phyloP scores from a whole-genome alignment of 2,888 invertebrate species.

The Ctena decussata region DNA sequence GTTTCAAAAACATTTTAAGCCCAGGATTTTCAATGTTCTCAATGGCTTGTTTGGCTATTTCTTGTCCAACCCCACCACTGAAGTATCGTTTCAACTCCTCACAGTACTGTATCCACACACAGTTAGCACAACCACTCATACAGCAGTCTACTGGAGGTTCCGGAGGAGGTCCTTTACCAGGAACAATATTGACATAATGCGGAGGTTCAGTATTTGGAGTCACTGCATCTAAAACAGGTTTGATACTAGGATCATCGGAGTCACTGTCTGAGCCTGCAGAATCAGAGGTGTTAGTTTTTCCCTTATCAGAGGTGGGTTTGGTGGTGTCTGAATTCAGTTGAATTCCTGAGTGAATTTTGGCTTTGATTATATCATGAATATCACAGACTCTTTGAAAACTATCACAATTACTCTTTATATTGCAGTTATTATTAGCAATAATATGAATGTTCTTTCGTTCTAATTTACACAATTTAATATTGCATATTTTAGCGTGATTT shows the following conservation, averaged over 20 bases:
- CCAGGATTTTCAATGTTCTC: constrained; percentile 91
- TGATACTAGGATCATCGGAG: constrained; percentile 38
- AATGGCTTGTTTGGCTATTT: constrained; percentile 91
- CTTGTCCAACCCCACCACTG: constrained; percentile 91
- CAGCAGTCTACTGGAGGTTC: constrained; percentile 95
- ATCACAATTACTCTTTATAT: no score
- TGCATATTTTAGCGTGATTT: no score
- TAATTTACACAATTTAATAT: no score
- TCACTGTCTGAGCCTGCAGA: neutral
- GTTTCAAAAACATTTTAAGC: constrained; percentile 93
- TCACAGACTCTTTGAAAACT: no score
- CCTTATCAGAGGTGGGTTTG: neutral
- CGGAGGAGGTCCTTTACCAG: constrained; percentile 87
- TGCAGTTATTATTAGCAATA: no score
- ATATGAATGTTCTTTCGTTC: no score
- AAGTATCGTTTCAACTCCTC: constrained; percentile 89
- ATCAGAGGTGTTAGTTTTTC: neutral
- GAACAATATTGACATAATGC: constrained; percentile 63
- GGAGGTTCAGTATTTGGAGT: constrained; percentile 43
- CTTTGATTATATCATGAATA: no score
- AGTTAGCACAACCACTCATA: constrained; percentile 96
- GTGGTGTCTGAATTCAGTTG: neutral
- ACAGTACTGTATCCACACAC: constrained; percentile 97
- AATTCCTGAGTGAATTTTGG: neutral
- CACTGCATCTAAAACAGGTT: constrained; percentile 59